Evolutionary conservation across 1,140 invertebrate species (phyloP), one percentile per base, ranked within the genome.

Genomic region (Mercenaria mercenaria): DNA sequence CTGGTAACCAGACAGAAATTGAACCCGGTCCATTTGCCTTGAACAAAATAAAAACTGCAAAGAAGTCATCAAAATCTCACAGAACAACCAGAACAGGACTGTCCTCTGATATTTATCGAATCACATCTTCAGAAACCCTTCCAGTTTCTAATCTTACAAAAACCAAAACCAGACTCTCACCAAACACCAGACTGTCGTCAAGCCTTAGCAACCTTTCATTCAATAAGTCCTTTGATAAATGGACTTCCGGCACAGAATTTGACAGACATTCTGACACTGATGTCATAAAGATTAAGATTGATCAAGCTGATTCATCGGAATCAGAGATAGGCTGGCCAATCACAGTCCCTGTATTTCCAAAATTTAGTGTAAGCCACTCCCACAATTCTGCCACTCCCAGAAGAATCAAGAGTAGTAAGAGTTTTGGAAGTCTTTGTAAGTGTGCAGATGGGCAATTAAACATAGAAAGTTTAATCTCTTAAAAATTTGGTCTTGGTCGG

Each of bases 221-320:
- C 3, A 23, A 26, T 52, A 41, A 11, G 8, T 1, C 26, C 26
- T 76, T 47, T 50, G 37, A 13, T 13, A 23, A 29, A 13, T 2
- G 18, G 13, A 39, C 34, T 8, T 37, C 20, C n/a, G 56, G 32
- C 18, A 56, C 47, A 37, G 32, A 56, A 20, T 37, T n/a, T 8
- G 76, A 79, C 29, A 37, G 76, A n/a, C 32, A 79, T 23, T 79
- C 76, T 26, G 76, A 79, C 47, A 79, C 47, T 52, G 76, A 79
- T 39, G 13, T 76, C 3, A 79, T 79, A 41, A 52, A 56, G 32
- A 79, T 79, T 23, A 79, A 79, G 18, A 29, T 79, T 52, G 76
- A 79, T 50, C n/a, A 79, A 4, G 13, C 34, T 79, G 76, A 79
- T 56, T 79, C 32, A 37, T 47, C n/a, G n/a, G 13, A 50, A 20